Evolutionary conservation across 2,113 vertebrate species (phyloP).

Genomic region (Dendrocopos noguchii): DNA sequence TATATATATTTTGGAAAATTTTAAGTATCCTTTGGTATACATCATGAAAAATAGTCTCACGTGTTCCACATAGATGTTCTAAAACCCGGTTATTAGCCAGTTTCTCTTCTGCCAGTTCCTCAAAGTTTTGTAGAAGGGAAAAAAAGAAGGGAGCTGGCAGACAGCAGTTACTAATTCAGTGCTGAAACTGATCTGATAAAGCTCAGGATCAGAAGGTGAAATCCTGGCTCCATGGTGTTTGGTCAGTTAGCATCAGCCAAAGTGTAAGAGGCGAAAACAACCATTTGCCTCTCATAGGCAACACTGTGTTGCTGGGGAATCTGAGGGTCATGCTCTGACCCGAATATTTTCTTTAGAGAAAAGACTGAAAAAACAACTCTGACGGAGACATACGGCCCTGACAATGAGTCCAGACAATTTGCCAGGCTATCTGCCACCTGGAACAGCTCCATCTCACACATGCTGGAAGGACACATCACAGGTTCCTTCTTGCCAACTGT

Average conservation of each 20-base stretch:
- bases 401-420: conserved; percentile 45
- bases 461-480: background rate
- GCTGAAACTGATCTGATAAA: background rate
- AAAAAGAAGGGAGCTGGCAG: background rate
- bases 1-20: background rate
- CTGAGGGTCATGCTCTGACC: background rate
- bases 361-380: conserved; percentile 12
- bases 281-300: background rate
- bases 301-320: background rate
- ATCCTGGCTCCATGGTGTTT: background rate
- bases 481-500: background rate
- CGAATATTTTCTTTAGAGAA: conserved; percentile 1
- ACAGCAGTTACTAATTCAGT: background rate
- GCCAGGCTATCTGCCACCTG: conserved; percentile 48
- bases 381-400: background rate
- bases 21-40: background rate
- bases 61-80: background rate
- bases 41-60: background rate
- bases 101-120: background rate
- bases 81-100: background rate
- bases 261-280: background rate
- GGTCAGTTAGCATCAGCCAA: background rate
- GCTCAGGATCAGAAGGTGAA: background rate
- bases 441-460: background rate
- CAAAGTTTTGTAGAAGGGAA: background rate